phyloP scores from a whole-genome alignment of 2,113 vertebrate genomes.

The Chauna torquata region DNA sequence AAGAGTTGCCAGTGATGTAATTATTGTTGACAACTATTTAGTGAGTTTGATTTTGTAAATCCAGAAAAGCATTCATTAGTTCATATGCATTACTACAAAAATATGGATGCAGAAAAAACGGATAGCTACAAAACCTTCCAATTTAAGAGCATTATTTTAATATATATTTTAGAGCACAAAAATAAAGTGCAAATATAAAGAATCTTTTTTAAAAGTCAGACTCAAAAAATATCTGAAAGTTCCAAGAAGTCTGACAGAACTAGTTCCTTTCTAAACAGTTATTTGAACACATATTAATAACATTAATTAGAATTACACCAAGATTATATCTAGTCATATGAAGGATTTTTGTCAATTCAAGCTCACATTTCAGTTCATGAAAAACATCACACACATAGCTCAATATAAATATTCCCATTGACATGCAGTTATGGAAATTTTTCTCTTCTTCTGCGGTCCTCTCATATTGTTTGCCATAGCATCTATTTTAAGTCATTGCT shows the following conservation, averaged over 20 bases:
- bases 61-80: neutral
- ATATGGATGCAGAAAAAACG: neutral
- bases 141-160: neutral
- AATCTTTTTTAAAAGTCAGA: neutral
- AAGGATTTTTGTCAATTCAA: neutral
- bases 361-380: neutral
- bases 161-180: neutral
- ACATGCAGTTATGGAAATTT: neutral
- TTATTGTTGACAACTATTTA: neutral
- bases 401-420: neutral
- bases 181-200: neutral
- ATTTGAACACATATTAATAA: neutral
- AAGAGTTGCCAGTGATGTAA: neutral
- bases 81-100: neutral
- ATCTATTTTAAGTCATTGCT: neutral
- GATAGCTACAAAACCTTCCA: neutral
- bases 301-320: neutral
- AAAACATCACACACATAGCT: rapidly evolving
- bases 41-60: neutral
- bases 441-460: neutral
- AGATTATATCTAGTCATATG: neutral
- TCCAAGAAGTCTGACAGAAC: neutral
- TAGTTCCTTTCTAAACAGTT: neutral
- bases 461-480: rapidly evolving
- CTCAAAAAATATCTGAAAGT: neutral